Conservation (phyloP, 92 coral and sea anemone genomes). For the Palythoa grandiflora region DNA sequence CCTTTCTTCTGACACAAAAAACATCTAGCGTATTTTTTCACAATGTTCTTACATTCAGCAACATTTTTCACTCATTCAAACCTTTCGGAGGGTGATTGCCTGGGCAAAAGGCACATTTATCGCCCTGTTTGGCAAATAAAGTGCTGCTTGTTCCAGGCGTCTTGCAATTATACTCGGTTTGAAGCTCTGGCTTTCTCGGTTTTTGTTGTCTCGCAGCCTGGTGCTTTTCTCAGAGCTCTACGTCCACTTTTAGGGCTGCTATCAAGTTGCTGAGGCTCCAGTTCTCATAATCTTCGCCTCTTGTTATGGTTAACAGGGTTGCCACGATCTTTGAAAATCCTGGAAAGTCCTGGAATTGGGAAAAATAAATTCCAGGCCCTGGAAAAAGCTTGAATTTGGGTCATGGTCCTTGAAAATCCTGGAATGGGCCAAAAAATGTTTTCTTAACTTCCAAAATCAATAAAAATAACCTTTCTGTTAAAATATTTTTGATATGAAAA, state of each 20-base stretch:
- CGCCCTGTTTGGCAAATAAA: background rate
- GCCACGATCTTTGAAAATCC: background rate
- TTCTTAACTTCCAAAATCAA: no score
- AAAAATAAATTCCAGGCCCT: no score
- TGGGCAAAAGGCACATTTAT: conserved; percentile 24
- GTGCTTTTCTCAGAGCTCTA: conserved; percentile 37
- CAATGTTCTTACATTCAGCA: background rate
- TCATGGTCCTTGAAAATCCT: no score
- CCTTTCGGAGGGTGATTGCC: background rate
- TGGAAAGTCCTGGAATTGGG: no score
- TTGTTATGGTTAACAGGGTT: conserved; percentile 10
- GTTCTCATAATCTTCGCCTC: conserved; percentile 16
- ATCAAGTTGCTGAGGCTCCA: conserved; percentile 11
- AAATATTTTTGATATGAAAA: no score
- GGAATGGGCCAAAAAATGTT: no score
- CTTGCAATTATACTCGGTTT: background rate
- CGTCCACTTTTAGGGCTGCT: background rate
- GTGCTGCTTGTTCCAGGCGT: background rate
- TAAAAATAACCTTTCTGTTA: no score
- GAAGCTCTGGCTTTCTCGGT: background rate
- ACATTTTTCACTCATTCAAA: background rate
- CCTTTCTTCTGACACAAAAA: conserved; percentile 26
- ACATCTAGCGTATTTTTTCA: conserved; percentile 12
- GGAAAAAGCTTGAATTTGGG: no score
- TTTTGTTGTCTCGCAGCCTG: conserved; percentile 19